Evolutionary conservation across 2,113 vertebrate species (phyloP), one percentile per base, ranked within the genome.

Genomic region (Peromyscus polionotus): DNA sequence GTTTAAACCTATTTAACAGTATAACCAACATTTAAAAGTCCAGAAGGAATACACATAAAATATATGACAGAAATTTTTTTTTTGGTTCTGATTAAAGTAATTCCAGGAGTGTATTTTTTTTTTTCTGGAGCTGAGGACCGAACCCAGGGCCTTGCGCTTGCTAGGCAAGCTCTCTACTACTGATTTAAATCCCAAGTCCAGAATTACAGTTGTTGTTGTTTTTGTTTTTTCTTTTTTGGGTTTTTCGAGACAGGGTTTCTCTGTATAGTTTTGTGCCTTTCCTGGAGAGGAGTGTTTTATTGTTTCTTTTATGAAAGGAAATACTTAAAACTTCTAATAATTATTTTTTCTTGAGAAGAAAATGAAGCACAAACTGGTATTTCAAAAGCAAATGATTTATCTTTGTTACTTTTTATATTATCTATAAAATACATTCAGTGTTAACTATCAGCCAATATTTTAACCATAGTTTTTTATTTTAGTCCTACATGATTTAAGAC

Each of bases 281-380:
- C n/a, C n/a, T n/a, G n/a, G n/a, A n/a, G n/a, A 93, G 93, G 81
- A 97, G 92, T 96, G 96, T 93, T 98, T 97, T 98, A 98, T 97
- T 98, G 97, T 81, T 67, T 85, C 91, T 96, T 80, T 17, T 48
- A 87, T 98, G 97, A 98, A 97, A 98, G 98, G 97, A 95, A 98
- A 97, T 97, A 94, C 90, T 98, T 95, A 91, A 95, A 94, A 88
- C 63, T 93, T 83, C 76, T 77, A 90, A 94, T n/a, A 63, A 88
- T 83, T 88, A 65, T 9, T 42, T 94, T 85, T 67, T 94, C 16
- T 31, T 85, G 12, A 94, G 61, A 28, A 85, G 94, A 75, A 95
- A 96, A 51, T 54, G 84, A 97, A 94, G 81, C 73, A 94, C 16
- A 96, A 96, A 94, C 1, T 95, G 77, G 63, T 76, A 92, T 93